A percentile compares a stretch with the other conserved stretches of the same genome.
Evolutionary conservation across 2,113 vertebrate genomes (phyloP).

Genomic region (Eulemur rufifrons): DNA sequence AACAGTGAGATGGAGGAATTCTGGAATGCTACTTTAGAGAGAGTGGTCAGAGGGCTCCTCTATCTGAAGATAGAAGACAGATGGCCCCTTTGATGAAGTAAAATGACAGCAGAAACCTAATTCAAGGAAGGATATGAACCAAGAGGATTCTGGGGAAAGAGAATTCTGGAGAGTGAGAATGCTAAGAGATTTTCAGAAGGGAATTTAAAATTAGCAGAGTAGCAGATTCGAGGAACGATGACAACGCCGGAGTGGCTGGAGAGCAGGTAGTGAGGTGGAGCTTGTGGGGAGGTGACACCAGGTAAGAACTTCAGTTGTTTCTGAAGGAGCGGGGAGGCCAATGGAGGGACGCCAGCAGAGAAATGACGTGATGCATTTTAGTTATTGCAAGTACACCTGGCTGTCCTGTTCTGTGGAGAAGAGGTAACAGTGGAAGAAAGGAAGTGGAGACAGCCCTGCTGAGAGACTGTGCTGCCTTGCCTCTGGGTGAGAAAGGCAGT

Average conservation of each 20-base stretch:
- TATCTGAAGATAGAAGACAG: not conserved
- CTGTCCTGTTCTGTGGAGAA: not conserved
- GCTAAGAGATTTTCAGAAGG: not conserved
- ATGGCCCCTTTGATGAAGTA: not conserved
- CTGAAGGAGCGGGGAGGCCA: not conserved
- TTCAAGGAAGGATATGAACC: not conserved
- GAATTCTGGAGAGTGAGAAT: not conserved
- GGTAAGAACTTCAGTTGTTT: not conserved
- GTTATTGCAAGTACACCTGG: not conserved
- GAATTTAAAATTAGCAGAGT: not conserved
- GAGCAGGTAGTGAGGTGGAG: not conserved
- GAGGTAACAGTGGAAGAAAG: not conserved
- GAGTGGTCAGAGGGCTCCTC: no score
- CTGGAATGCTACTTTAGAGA: not conserved
- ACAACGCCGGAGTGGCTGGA: not conserved
- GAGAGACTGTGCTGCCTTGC: not conserved
- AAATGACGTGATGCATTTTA: not conserved
- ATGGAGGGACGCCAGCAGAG: not conserved
- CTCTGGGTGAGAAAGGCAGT: not conserved
- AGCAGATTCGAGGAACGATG: not conserved
- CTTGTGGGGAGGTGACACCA: not conserved
- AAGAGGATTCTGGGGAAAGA: not conserved
- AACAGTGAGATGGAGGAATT: not conserved
- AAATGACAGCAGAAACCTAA: not conserved
- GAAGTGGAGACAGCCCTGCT: not conserved